These are phyloP conservation scores for Sapajus apella DNA, from an alignment of 2,113 vertebrate species.

Conservation along the genomic window DNA sequence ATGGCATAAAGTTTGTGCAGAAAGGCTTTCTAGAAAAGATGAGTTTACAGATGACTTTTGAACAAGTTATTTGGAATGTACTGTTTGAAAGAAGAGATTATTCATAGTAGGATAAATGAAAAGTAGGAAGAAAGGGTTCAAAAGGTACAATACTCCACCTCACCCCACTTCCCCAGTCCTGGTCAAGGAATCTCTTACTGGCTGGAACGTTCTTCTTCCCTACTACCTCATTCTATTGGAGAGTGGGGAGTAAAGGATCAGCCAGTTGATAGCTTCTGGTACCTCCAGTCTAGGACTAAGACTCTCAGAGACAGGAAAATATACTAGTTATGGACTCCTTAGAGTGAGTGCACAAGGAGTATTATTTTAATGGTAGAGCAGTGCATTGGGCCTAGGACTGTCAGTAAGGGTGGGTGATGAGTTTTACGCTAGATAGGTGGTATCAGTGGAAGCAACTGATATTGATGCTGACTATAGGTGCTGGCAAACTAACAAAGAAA, in stretches of 20 bases:
- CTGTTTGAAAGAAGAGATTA: constrained; percentile 21
- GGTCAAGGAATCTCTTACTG: neutral
- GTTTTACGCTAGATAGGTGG: constrained; percentile 11
- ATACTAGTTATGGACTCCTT: neutral
- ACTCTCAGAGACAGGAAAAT: neutral
- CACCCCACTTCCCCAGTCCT: neutral
- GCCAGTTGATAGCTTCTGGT: neutral
- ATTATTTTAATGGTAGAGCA: constrained; percentile 16
- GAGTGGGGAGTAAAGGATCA: neutral
- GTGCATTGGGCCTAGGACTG: neutral
- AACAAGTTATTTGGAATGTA: constrained; percentile 6
- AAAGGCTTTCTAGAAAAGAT: constrained; percentile 9
- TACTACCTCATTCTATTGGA: neutral
- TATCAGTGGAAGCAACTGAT: constrained; percentile 48
- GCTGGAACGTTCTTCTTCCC: neutral
- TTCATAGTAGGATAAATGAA: constrained; percentile 13
- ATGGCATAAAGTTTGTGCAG: neutral
- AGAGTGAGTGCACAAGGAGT: neutral
- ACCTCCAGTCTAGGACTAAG: neutral
- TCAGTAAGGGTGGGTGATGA: constrained; percentile 28
- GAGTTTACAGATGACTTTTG: constrained; percentile 19
- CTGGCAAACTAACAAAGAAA: constrained; percentile 59
- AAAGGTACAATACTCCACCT: neutral
- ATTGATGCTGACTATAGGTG: constrained; percentile 64
- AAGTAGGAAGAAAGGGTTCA: constrained; percentile 22